These are phyloP conservation scores for Piprites chloris DNA, from an alignment of 2,113 vertebrate genomes.

Conservation along the genomic window DNA sequence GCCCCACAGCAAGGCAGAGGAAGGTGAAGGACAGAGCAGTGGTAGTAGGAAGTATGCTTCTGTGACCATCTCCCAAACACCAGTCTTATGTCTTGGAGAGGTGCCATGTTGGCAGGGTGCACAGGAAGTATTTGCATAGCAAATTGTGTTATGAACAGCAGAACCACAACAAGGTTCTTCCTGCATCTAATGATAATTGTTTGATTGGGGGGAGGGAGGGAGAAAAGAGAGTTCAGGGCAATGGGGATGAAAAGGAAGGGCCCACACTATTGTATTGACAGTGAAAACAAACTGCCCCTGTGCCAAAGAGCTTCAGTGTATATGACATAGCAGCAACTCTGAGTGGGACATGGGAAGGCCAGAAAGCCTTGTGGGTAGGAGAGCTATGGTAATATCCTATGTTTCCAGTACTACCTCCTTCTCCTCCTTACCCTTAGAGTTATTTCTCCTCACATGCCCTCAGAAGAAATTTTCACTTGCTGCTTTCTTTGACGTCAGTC, in stretches of 20 bases:
- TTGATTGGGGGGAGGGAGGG: not conserved
- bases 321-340: not conserved
- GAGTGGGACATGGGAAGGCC: not conserved
- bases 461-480: not conserved
- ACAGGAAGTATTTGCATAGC: conserved; percentile 51
- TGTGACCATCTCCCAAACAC: conserved; percentile 18
- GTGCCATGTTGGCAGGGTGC: conserved; percentile 17
- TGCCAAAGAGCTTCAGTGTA: not conserved
- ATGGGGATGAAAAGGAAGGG: not conserved
- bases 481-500: conserved; percentile 17
- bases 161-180: conserved; percentile 63
- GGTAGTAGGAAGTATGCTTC: conserved; percentile 12
- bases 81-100: conserved; percentile 9
- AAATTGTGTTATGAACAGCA: conserved; percentile 57
- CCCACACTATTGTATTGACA: not conserved
- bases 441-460: not conserved
- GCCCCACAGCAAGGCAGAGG: not conserved
- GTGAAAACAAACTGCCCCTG: not conserved
- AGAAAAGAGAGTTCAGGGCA: conserved; percentile 10
- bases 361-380: not conserved
- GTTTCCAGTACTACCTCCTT: not conserved
- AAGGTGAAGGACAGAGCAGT: conserved; percentile 36
- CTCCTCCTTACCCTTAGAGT: not conserved
- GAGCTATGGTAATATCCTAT: not conserved
- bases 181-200: conserved; percentile 42